Base-by-base conservation (phyloP, 1,140 invertebrate genomes). In the Leptinotarsa texana region DNA sequence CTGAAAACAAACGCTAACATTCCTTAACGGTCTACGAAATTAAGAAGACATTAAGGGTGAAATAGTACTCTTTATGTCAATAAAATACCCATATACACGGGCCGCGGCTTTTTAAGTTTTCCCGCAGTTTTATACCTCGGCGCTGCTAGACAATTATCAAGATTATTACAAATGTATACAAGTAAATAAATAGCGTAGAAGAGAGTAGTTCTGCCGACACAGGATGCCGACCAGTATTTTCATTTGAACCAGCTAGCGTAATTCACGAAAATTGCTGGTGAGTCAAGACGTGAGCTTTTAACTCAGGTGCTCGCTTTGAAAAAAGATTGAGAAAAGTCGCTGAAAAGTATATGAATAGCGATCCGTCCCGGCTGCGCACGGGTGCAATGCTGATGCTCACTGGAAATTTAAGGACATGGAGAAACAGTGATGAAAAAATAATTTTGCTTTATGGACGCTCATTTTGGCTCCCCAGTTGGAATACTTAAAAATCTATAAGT, bases 81-180 rank as follows among this genome's bases (percentile, higher is more conserved):
- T 49, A 73, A 73, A 66, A 65, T 63, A 66, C 24, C 72, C 62
- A 73, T 49, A 73, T 66, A 73, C 62, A 72, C 24, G 42, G 15
- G 27, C 71, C 67, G 63, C 49, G 24, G 69, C 69, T 70, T 70
- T 70, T 70, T 61, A 70, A 61, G 49, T 75, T 69, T 71, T 57
- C 69, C 47, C 69, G 68, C 69, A 24, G 62, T 63, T 33, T 27
- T 65, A 65, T 67, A 18, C 66, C 51, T 66, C 61, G 69, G 63
- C 73, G 69, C 42, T 72, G 76, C 48, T 72, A 74, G 71, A 73
- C 76, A 77, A 77, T 77, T 77, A 69, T 57, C 63, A 73, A 70
- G 73, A 72, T 75, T 75, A 77, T 77, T 77, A 68, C 73, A 74
- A 77, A 77, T 77, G 76, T 74, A 69, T 77, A 77, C 73, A 77